Evolutionary conservation across 2,888 invertebrate species (phyloP).

Genomic region (Drosophila gaucha): DNA sequence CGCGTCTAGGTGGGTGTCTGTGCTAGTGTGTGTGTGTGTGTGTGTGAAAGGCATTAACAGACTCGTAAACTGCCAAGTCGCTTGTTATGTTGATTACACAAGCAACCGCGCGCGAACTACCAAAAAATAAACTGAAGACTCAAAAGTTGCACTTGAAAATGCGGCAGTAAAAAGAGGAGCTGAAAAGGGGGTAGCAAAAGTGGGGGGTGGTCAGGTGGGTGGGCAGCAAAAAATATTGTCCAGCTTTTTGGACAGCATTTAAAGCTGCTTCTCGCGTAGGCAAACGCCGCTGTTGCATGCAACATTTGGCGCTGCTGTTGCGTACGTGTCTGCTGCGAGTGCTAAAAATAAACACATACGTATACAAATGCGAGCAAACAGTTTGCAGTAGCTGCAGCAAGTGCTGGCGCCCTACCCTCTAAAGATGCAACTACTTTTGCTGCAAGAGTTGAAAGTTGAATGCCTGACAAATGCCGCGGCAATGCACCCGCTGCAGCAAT

Average conservation of each 20-base stretch:
- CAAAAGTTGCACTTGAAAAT: conserved; percentile 60
- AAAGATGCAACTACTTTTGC: conserved; percentile 22
- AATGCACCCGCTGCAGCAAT: conserved; percentile 62
- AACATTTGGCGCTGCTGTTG: conserved; percentile 54
- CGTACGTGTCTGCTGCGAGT: conserved; percentile 44
- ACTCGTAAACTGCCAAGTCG: conserved; percentile 77
- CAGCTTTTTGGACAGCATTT: conserved; percentile 14
- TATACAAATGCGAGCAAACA: conserved; percentile 17
- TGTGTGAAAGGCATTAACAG: conserved; percentile 69
- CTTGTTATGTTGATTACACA: conserved; percentile 78
- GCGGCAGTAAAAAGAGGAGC: neutral
- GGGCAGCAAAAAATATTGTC: conserved; percentile 1
- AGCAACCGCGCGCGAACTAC: conserved; percentile 38
- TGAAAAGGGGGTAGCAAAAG: neutral
- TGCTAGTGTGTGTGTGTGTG: conserved; percentile 21
- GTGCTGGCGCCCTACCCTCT: conserved; percentile 40
- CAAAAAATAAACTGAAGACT: conserved; percentile 57
- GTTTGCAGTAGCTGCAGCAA: conserved; percentile 26
- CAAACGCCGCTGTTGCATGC: conserved; percentile 50
- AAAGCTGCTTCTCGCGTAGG: conserved; percentile 49
- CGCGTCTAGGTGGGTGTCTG: conserved; percentile 65
- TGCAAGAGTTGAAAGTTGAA: conserved; percentile 83
- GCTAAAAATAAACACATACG: conserved; percentile 22
- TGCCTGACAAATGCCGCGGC: conserved; percentile 80
- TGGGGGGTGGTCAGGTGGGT: neutral